Evolutionary conservation across 1,140 invertebrate genomes (phyloP), one percentile per base, ranked within the genome.

Genomic region (Nasonia longicornis): DNA sequence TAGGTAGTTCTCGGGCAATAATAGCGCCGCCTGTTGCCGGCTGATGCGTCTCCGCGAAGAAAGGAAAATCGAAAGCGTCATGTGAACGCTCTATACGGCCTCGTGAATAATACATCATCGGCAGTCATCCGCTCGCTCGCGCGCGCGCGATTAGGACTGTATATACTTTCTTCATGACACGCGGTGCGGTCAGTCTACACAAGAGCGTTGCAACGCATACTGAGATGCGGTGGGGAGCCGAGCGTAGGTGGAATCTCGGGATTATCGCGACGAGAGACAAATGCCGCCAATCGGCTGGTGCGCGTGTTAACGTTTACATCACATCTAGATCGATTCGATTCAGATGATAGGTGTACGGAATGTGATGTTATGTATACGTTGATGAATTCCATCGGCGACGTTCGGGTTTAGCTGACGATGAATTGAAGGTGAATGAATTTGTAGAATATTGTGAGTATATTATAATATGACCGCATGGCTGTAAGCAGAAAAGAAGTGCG

Each of bases 61-160:
- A 70, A 35, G 31, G 6, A 70, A 70, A 70, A 70, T 70, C 67
- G 67, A 70, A 29, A 70, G 67, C 14, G 67, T 35, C 67, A 35
- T 31, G 67, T 35, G 67, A 12, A 2, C 10, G 22, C 26, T 16
- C 26, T 26, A 16, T 29, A 26, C 67, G 31, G 29, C 67, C 67
- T n/a, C 31, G 4, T n/a, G 67, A 70, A 70, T 31, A 29, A 35
- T 31, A 70, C 67, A 70, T 70, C 14, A 48, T 42, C 38, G 38
- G 38, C 10, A 8, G 38, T 42, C 31, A 6, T 3, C 4, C 31
- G 3, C 26, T 26, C 26, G 26, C 1, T 26, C 66, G 66, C 66
- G 20, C 29, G n/a, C 11, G 20, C 12, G 66, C 3, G 12, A 67
- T n/a, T 20, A 22, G 66, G 22, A 16, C 58, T 20, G 58, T 20